Evolutionary conservation across 1,140 invertebrate species (phyloP).

Genomic region (Paralvinella palmiformis): DNA sequence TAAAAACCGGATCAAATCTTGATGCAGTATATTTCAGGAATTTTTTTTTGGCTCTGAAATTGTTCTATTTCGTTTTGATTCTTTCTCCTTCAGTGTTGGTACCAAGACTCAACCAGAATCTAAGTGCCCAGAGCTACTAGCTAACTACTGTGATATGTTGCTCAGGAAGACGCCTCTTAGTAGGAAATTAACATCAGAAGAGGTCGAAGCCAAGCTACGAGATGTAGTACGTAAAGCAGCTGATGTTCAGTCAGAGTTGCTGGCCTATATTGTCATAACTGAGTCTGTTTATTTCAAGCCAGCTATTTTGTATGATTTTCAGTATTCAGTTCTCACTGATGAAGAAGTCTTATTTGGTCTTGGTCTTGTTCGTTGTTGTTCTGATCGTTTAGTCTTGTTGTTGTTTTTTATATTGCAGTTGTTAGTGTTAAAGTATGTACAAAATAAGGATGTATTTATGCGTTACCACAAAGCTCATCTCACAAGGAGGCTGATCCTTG

Average conservation of each 20-base stretch:
- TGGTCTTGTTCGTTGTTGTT: too few relatives aligned
- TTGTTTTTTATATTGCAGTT: constrained; percentile 57
- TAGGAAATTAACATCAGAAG: constrained; percentile 93
- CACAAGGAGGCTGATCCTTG: constrained; percentile 87
- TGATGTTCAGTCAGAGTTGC: too few relatives aligned
- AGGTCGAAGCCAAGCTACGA: constrained; percentile 83
- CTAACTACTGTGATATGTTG: constrained; percentile 99
- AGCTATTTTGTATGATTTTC: too few relatives aligned
- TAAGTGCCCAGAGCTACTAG: constrained; percentile 95
- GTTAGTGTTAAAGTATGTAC: constrained; percentile 95
- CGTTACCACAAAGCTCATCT: constrained; percentile 97
- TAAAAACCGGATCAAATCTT: too few relatives aligned
- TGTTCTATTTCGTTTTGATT: background rate
- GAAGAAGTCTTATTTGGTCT: too few relatives aligned
- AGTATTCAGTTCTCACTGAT: too few relatives aligned
- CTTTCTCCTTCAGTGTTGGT: constrained; percentile 32
- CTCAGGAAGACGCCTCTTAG: constrained; percentile 92
- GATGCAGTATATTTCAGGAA: background rate
- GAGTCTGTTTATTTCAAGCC: too few relatives aligned
- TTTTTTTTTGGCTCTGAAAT: background rate
- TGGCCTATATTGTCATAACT: too few relatives aligned
- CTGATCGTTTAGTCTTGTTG: too few relatives aligned
- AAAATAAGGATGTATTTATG: constrained; percentile 99
- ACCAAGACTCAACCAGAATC: constrained; percentile 74
- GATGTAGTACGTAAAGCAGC: constrained; percentile 78